Conservation (phyloP, 2,113 vertebrate species). For the Leucopsar rothschildi region DNA sequence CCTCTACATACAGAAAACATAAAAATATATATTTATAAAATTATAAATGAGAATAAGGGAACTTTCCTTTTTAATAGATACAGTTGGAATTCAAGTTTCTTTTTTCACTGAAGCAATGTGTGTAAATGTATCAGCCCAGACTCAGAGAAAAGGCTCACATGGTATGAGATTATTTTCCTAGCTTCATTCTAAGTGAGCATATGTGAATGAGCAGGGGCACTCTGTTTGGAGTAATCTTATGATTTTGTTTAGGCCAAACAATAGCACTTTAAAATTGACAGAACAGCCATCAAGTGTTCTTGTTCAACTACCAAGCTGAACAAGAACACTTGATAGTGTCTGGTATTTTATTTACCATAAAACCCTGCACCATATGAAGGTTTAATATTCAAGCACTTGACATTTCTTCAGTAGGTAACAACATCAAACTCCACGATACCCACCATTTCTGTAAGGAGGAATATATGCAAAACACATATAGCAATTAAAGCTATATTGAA, state of each 20-base stretch:
- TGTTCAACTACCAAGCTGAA: neutral
- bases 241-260: neutral
- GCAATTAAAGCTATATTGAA: neutral
- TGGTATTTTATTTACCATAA: neutral
- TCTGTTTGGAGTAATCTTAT: neutral
- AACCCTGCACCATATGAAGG: neutral
- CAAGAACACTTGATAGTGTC: neutral
- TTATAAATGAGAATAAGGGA: neutral
- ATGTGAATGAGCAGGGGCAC: neutral
- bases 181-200: neutral
- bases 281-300: neutral
- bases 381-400: neutral
- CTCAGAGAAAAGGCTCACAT: neutral
- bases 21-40: neutral
- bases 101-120: neutral
- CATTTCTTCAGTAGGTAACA: neutral
- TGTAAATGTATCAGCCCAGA: neutral
- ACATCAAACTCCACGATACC: neutral
- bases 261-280: neutral
- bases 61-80: neutral
- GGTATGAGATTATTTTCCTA: neutral
- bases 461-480: neutral
- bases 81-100: neutral
- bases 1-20: neutral
- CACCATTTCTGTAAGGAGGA: neutral